Conservation (phyloP, 2,797 vertebrate genomes). For the Gymnopithys bicolor region DNA sequence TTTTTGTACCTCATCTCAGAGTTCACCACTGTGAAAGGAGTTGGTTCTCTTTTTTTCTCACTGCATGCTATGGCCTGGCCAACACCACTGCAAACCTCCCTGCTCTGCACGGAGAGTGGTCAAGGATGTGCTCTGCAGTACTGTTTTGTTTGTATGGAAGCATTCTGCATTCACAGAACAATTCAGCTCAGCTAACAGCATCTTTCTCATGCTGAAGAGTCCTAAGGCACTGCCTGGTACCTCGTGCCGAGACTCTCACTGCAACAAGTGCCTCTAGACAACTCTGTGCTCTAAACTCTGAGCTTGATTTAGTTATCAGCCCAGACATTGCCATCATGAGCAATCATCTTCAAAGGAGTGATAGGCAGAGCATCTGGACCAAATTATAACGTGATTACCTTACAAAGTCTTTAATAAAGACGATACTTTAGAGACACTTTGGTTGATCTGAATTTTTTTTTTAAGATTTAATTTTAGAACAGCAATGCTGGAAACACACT, state of each 20-base stretch:
- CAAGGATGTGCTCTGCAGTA: rapidly evolving
- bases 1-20: neutral
- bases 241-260: neutral
- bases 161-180: neutral
- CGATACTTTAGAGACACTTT: slow-evolving; percentile 18
- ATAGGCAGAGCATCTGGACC: slow-evolving; percentile 25
- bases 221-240: neutral
- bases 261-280: slow-evolving; percentile 27
- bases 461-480: slow-evolving; percentile 22
- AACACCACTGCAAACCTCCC: neutral
- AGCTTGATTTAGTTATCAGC: slow-evolving; percentile 29
- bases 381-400: neutral
- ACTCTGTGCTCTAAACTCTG: neutral
- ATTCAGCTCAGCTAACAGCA: neutral
- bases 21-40: neutral
- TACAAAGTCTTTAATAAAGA: slow-evolving; percentile 32
- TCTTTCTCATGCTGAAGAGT: neutral
- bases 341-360: slow-evolving; percentile 29
- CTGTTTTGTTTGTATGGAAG: neutral
- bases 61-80: neutral
- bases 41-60: neutral
- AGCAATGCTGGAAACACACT: neutral
- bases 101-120: neutral
- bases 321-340: neutral
- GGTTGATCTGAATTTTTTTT: neutral